Evolutionary conservation across 2,888 invertebrate species (phyloP).

Genomic region (Drosophila paranaensis): DNA sequence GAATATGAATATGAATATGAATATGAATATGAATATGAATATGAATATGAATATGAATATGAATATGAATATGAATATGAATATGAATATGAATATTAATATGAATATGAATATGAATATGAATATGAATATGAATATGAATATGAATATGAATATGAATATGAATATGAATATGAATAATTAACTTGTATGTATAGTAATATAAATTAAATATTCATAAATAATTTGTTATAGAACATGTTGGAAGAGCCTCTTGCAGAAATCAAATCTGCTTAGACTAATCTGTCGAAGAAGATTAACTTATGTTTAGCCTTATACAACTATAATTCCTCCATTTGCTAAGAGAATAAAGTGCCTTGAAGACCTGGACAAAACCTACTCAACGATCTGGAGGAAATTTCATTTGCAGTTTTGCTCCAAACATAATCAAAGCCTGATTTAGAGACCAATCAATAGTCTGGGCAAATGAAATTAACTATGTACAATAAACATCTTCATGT

Average conservation of each 20-base stretch:
- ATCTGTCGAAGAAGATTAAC: not conserved
- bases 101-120: too few species aligned
- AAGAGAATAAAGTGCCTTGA: not conserved
- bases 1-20: too few species aligned
- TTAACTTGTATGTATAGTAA: too few species aligned
- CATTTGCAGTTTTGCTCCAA: not conserved
- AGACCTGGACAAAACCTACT: not conserved
- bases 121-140: too few species aligned
- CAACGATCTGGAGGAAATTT: not conserved
- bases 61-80: too few species aligned
- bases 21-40: too few species aligned
- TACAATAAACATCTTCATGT: not conserved
- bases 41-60: too few species aligned
- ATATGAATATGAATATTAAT: too few species aligned
- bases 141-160: too few species aligned
- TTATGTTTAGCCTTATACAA: not conserved
- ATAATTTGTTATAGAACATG: not conserved
- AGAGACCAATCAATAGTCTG: constrained; percentile 4
- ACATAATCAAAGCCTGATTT: constrained; percentile 1
- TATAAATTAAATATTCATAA: too few species aligned
- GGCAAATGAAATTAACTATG: constrained; percentile 9
- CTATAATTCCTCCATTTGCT: not conserved
- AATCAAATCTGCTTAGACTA: not conserved
- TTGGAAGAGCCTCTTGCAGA: not conserved
- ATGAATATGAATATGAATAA: too few species aligned